These are phyloP conservation scores for Xiphorhynchus erythropygius DNA, from an alignment of 2,797 vertebrate genomes.

Conservation along the genomic window DNA sequence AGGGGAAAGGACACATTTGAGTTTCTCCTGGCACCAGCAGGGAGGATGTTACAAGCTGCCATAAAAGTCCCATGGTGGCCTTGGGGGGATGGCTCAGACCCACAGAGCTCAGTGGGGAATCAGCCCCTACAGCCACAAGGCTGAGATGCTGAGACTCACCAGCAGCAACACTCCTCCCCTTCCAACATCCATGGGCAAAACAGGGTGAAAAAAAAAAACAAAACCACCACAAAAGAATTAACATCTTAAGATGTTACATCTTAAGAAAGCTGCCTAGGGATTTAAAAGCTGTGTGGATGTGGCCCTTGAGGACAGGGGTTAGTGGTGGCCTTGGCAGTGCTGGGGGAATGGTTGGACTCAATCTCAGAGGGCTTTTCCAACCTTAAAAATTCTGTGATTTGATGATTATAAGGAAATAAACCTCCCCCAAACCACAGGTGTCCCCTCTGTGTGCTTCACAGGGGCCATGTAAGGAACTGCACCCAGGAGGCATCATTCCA, in stretches of 20 bases:
- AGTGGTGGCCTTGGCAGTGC: not conserved
- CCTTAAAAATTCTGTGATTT: not conserved
- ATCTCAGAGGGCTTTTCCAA: not conserved
- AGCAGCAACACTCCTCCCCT: not conserved
- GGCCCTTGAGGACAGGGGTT: not conserved
- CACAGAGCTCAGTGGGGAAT: rapidly evolving
- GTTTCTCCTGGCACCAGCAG: no score
- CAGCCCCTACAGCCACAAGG: not conserved
- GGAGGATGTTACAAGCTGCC: not conserved
- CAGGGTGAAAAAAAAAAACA: not conserved
- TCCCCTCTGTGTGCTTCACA: not conserved
- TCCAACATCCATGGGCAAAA: not conserved
- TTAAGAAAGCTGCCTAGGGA: not conserved
- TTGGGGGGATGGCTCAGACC: not conserved
- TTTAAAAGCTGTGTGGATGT: not conserved
- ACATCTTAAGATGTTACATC: not conserved
- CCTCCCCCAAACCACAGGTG: rapidly evolving
- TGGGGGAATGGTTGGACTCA: not conserved
- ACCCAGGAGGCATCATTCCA: not conserved
- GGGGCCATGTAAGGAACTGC: not conserved
- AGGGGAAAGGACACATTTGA: no score
- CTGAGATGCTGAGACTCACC: not conserved
- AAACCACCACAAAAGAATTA: no score
- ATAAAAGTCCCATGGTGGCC: not conserved
- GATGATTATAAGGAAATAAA: not conserved